A percentile compares a stretch with the other conserved stretches of the same genome.
phyloP scores from a whole-genome alignment of 2,113 vertebrate species.

The Pseudopipra pipra region DNA sequence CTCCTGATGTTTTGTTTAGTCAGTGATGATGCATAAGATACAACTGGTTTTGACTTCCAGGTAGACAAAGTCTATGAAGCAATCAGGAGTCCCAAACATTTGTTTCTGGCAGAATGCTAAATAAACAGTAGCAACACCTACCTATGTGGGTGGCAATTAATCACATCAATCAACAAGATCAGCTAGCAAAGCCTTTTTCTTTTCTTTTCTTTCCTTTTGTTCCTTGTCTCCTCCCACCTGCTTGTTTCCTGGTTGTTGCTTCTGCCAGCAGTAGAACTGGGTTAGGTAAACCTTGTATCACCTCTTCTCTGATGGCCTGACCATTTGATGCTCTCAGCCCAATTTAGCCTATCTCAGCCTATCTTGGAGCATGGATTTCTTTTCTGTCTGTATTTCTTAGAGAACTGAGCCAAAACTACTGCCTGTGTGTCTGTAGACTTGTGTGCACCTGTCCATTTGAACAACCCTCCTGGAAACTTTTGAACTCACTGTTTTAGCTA shows the following conservation, averaged over 20 bases:
- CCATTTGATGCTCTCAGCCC: background rate
- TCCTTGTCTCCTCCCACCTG: conserved; percentile 45
- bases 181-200: conserved; percentile 27
- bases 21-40: conserved; percentile 4
- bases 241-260: background rate
- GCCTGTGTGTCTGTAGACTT: background rate
- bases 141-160: conserved; percentile 62
- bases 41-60: conserved; percentile 41
- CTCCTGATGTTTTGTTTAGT: conserved; percentile 8
- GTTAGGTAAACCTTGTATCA: background rate
- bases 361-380: background rate
- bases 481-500: background rate
- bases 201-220: conserved; percentile 17
- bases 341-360: background rate
- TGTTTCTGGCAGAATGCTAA: conserved; percentile 55
- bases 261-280: background rate
- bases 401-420: background rate
- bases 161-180: conserved; percentile 49
- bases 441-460: background rate
- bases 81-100: conserved; percentile 58
- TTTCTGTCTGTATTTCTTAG: background rate
- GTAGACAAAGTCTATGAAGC: conserved; percentile 32
- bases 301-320: background rate
- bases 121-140: conserved; percentile 65
- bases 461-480: background rate